Percentiles rank a stretch among this genome's conserved stretches.
Evolutionary conservation across 1,140 invertebrate genomes (phyloP).

Genomic region (Platorchestia sp.): DNA sequence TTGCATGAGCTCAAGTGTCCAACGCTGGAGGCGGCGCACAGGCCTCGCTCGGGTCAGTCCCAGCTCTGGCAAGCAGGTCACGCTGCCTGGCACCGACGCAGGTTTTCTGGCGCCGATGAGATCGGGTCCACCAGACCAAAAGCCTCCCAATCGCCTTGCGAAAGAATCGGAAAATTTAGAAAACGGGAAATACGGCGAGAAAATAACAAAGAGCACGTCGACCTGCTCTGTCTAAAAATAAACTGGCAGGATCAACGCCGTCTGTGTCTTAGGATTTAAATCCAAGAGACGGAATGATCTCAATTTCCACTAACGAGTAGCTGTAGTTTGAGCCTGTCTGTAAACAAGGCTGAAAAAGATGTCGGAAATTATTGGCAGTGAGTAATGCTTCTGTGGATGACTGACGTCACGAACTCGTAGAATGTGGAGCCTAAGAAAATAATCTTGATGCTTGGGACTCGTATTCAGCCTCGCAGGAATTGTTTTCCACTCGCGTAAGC

Average conservation of each 20-base stretch:
- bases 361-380: neutral
- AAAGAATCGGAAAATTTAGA: neutral
- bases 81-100: slow-evolving; percentile 2
- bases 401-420: neutral
- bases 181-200: neutral
- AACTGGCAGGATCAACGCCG: neutral
- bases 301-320: neutral
- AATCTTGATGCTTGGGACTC: neutral
- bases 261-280: neutral
- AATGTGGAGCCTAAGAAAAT: neutral
- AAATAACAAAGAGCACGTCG: neutral
- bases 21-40: neutral
- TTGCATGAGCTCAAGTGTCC: no score
- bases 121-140: neutral
- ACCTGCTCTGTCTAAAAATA: neutral
- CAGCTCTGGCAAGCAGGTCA: neutral
- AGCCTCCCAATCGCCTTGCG: neutral
- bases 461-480: neutral
- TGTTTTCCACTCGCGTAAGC: neutral
- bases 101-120: slow-evolving; percentile 4
- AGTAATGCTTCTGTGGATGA: neutral
- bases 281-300: neutral
- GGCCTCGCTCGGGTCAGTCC: neutral
- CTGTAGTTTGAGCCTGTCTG: neutral
- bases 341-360: neutral